Percentiles rank a stretch among this genome's conserved stretches.
These are phyloP conservation scores for Teleogryllus oceanicus DNA, from an alignment of 2,888 invertebrate genomes.

Conservation along the genomic window DNA sequence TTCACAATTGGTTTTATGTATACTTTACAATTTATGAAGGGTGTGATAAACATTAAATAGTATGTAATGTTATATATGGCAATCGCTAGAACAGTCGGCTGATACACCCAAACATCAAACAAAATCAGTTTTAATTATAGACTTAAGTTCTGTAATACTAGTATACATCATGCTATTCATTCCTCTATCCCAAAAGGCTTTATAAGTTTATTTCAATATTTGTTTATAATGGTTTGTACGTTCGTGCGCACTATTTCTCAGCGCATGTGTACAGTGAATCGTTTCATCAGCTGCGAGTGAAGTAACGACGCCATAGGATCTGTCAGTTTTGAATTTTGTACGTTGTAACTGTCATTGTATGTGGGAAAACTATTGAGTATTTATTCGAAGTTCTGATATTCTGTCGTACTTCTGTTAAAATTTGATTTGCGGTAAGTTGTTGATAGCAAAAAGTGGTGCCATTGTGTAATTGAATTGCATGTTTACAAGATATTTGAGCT, in stretches of 20 bases:
- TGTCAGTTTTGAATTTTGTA: slow-evolving; percentile 18
- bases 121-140: too few relatives aligned
- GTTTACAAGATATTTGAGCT: too few relatives aligned
- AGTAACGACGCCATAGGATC: slow-evolving; percentile 8
- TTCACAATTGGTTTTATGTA: too few relatives aligned
- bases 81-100: too few relatives aligned
- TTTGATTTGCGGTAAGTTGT: neutral
- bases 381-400: too few relatives aligned
- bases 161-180: neutral
- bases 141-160: neutral
- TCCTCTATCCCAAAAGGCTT: neutral
- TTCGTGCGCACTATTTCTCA: neutral
- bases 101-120: too few relatives aligned
- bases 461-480: too few relatives aligned
- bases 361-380: neutral
- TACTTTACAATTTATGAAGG: too few relatives aligned
- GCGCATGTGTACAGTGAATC: neutral
- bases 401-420: neutral
- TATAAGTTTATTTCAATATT: neutral
- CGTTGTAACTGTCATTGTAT: neutral
- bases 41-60: neutral
- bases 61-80: neutral
- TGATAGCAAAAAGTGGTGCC: too few relatives aligned
- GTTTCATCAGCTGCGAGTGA: neutral
- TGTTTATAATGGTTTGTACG: neutral